A percentile compares a stretch with the other conserved stretches of the same genome.
Conservation (phyloP, 2,888 invertebrate species). For the Leptinotarsa peninsularis region DNA sequence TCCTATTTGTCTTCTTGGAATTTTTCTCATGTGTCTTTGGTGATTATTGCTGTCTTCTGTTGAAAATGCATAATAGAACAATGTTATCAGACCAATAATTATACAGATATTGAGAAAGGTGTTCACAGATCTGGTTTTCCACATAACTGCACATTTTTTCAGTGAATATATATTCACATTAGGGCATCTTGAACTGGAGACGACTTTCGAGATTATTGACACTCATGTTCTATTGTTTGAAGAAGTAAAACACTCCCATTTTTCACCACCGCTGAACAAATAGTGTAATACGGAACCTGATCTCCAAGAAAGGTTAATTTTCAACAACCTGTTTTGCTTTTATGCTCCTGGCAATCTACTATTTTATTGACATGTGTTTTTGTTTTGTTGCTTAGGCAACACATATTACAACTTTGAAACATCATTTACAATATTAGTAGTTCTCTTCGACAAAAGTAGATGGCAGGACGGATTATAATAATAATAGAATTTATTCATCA, state of each 20-base stretch:
- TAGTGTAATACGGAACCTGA: constrained; percentile 28
- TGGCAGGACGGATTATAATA: background rate
- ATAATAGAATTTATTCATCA: too few species aligned
- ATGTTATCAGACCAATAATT: constrained; percentile 47
- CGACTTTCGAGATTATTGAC: background rate
- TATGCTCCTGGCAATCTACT: constrained; percentile 4
- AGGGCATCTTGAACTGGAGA: constrained; percentile 4
- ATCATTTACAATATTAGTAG: background rate
- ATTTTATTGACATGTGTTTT: constrained; percentile 2
- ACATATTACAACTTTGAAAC: constrained; percentile 8
- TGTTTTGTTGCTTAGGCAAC: constrained; percentile 17
- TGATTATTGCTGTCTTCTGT: constrained; percentile 42
- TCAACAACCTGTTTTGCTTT: constrained; percentile 31
- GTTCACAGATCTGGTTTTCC: constrained; percentile 45
- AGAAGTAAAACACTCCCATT: constrained; percentile 3
- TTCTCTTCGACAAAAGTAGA: background rate
- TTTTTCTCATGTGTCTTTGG: constrained; percentile 35
- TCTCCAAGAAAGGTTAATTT: constrained; percentile 35
- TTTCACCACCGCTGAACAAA: constrained; percentile 16
- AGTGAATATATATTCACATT: constrained; percentile 10
- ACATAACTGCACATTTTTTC: constrained; percentile 44
- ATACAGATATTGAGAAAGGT: constrained; percentile 51
- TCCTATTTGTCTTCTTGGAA: constrained; percentile 36
- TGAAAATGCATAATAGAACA: constrained; percentile 51
- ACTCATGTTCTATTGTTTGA: constrained; percentile 23